Conservation (phyloP, 23 tunicate genomes). For the Trididemnum nubilum region DNA sequence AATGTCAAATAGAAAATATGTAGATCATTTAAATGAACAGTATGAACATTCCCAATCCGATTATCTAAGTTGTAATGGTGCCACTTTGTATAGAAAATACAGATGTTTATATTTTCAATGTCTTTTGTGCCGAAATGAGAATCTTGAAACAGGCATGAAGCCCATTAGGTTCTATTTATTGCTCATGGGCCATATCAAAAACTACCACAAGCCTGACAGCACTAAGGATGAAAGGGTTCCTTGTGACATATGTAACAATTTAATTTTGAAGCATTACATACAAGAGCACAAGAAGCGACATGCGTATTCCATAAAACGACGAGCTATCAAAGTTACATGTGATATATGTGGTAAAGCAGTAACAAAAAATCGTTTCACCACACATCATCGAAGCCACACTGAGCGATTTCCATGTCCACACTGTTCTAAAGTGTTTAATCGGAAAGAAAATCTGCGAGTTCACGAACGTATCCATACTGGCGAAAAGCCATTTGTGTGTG, state of each 20-base stretch:
- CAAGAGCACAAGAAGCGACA: slow-evolving; percentile 35
- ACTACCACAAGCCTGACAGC: slow-evolving; percentile 38
- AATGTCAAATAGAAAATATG: slow-evolving; percentile 28
- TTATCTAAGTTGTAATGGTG: not conserved
- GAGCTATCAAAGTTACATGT: slow-evolving; percentile 33
- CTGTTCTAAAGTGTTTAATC: slow-evolving; percentile 52
- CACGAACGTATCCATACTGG: slow-evolving; percentile 70
- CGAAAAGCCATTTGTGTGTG: slow-evolving; percentile 63
- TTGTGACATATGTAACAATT: slow-evolving; percentile 33
- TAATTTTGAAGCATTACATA: slow-evolving; percentile 31
- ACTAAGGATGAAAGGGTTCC: slow-evolving; percentile 27
- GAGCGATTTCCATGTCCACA: slow-evolving; percentile 46
- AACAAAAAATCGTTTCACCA: slow-evolving; percentile 22
- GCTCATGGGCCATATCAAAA: slow-evolving; percentile 25
- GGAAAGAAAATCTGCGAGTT: slow-evolving; percentile 47
- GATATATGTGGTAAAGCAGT: slow-evolving; percentile 56
- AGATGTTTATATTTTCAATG: slow-evolving; percentile 39
- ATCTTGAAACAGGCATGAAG: not conserved
- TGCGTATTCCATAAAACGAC: not conserved
- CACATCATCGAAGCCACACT: slow-evolving; percentile 41
- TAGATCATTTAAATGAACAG: slow-evolving; percentile 49
- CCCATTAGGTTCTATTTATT: slow-evolving; percentile 32
- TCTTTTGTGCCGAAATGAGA: slow-evolving; percentile 11
- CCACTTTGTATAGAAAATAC: not conserved
- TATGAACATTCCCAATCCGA: not conserved